These are phyloP conservation scores for Reinhardtius hippoglossoides DNA, from an alignment of 2,113 vertebrate genomes.

Conservation along the genomic window DNA sequence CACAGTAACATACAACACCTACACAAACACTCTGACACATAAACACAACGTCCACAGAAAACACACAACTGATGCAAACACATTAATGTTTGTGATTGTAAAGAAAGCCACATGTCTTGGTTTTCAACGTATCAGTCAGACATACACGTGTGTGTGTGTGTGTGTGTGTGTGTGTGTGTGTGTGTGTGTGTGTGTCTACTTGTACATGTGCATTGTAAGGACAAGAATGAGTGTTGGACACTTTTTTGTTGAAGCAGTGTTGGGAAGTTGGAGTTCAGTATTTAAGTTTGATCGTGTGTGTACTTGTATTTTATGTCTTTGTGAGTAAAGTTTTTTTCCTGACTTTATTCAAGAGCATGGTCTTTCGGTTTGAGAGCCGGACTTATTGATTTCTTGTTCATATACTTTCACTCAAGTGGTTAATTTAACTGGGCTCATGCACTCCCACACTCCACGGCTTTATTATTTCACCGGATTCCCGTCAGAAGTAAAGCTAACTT, in stretches of 20 bases:
- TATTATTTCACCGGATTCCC: too few species aligned
- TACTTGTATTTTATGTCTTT: too few species aligned
- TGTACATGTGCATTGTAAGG: neutral
- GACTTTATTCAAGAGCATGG: too few species aligned
- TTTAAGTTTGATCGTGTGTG: neutral
- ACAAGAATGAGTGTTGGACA: neutral
- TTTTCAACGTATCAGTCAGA: slow-evolving; percentile 47
- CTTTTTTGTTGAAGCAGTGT: too few species aligned
- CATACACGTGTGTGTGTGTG: slow-evolving; percentile 30
- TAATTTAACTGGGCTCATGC: too few species aligned
- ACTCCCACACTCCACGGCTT: too few species aligned
- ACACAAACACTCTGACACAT: slow-evolving; percentile 64
- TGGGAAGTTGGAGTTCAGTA: too few species aligned
- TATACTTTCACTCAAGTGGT: too few species aligned
- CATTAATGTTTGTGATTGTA: slow-evolving; percentile 71
- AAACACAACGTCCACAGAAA: slow-evolving; percentile 68
- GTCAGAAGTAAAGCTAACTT: too few species aligned
- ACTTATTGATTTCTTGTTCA: too few species aligned
- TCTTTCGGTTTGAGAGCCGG: too few species aligned
- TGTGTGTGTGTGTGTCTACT: slow-evolving; percentile 11
- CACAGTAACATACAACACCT: slow-evolving; percentile 65
- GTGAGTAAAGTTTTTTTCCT: too few species aligned
- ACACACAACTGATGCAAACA: slow-evolving; percentile 65
- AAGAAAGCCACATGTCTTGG: slow-evolving; percentile 65
- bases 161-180: slow-evolving; percentile 10